A percentile compares a stretch with the other conserved stretches of the same genome.
Conservation (phyloP, 64 coral and sea anemone genomes). For the Acropora tenuis region DNA sequence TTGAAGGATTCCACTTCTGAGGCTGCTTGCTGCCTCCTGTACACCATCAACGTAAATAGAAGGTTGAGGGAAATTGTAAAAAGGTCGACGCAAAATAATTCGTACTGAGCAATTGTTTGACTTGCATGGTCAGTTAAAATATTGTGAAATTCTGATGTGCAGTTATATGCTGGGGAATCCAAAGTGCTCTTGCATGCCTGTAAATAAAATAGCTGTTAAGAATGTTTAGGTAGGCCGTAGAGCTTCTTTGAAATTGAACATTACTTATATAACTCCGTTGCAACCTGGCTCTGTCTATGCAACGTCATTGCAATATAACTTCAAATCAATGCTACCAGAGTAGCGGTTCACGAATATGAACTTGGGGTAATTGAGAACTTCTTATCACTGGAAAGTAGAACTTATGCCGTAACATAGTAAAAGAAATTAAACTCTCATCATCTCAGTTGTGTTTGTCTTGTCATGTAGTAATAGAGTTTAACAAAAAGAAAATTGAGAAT, state of each 20-base stretch:
- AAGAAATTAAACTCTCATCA: too few species aligned
- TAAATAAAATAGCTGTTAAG: background rate
- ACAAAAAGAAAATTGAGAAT: too few species aligned
- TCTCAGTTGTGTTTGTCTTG: too few species aligned
- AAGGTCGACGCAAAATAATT: background rate
- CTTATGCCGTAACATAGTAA: too few species aligned
- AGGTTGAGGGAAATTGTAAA: background rate
- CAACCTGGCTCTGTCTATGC: too few species aligned
- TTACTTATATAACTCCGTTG: background rate
- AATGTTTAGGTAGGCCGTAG: background rate
- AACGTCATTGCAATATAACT: too few species aligned
- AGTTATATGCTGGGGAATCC: background rate
- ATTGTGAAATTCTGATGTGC: constrained; percentile 20
- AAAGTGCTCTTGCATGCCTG: background rate
- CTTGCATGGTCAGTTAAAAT: constrained; percentile 7
- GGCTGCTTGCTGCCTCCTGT: background rate
- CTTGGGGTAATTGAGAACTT: background rate
- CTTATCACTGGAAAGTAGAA: too few species aligned
- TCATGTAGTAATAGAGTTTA: too few species aligned
- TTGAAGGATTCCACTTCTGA: constrained; percentile 42
- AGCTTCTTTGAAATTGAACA: background rate
- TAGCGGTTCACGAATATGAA: background rate
- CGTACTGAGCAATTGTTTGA: background rate
- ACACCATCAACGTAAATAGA: background rate
- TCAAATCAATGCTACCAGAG: too few species aligned